Conservation (phyloP, 2,113 vertebrate species). For the Azemiops feae region DNA sequence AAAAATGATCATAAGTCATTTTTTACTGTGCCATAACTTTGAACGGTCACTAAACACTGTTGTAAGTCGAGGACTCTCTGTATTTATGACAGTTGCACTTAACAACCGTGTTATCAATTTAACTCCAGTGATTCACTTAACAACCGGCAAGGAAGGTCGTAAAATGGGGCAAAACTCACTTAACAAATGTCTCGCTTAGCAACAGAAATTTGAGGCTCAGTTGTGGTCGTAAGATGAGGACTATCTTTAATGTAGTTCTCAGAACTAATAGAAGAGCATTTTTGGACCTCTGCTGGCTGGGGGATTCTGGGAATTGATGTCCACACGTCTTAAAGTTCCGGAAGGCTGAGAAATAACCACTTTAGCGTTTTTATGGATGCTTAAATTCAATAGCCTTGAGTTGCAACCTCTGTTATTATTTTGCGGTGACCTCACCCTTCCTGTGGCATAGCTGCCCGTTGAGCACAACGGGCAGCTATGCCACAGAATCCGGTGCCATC, state of each 20-base stretch:
- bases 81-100: no score
- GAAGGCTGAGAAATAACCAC: background rate
- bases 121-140: no score
- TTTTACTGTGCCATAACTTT: no score
- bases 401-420: background rate
- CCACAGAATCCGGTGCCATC: background rate
- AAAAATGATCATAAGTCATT: no score
- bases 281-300: background rate
- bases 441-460: background rate
- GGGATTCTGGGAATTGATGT: background rate
- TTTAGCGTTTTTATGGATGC: background rate
- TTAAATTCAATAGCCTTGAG: background rate
- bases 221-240: background rate
- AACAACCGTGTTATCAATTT: no score
- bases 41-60: no score
- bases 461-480: background rate
- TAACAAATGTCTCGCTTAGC: background rate
- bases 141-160: no score
- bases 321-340: rapidly evolving
- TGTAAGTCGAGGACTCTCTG: no score
- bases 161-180: background rate
- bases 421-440: background rate
- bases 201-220: background rate
- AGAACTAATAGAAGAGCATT: background rate
- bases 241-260: background rate